Percentiles rank a stretch among this genome's conserved stretches.
phyloP scores from a whole-genome alignment of 37 sponge, comb jelly and placozoan species.

The Chondrosia reniformis region DNA sequence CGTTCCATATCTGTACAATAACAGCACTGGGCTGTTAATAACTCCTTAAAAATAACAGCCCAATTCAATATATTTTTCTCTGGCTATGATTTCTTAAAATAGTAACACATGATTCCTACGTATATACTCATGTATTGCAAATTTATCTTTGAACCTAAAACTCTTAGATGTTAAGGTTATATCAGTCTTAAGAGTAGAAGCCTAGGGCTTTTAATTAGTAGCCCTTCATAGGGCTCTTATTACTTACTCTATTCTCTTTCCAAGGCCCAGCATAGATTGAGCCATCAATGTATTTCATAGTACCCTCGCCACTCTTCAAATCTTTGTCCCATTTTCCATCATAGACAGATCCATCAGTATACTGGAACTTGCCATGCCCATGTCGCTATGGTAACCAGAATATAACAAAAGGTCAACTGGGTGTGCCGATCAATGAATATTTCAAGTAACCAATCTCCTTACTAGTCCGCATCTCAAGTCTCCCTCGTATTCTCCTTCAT shows the following conservation, averaged over 20 bases:
- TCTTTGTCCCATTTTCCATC: slow-evolving; percentile 80
- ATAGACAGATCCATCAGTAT: slow-evolving; percentile 36
- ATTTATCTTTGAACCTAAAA: no score
- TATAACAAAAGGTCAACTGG: neutral
- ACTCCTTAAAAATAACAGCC: no score
- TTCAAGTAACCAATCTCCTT: neutral
- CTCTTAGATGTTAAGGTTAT: no score
- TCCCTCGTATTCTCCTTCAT: slow-evolving; percentile 73
- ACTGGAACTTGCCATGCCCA: slow-evolving; percentile 57
- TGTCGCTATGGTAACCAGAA: slow-evolving; percentile 46
- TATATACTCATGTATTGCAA: no score
- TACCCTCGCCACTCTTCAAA: slow-evolving; percentile 63
- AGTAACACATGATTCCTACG: no score
- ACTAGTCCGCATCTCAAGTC: slow-evolving; percentile 76
- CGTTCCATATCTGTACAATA: no score
- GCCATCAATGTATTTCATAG: slow-evolving; percentile 55
- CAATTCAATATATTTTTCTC: no score
- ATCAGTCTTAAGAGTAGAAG: no score
- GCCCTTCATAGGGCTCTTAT: no score
- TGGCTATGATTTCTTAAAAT: no score
- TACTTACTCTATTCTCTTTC: slow-evolving; percentile 61
- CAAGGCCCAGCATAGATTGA: slow-evolving; percentile 83
- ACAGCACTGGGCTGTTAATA: no score
- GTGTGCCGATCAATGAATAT: neutral
- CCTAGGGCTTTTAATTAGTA: no score